Evolutionary conservation across 2,113 vertebrate genomes (phyloP).

Genomic region (Isichthys henryi): DNA sequence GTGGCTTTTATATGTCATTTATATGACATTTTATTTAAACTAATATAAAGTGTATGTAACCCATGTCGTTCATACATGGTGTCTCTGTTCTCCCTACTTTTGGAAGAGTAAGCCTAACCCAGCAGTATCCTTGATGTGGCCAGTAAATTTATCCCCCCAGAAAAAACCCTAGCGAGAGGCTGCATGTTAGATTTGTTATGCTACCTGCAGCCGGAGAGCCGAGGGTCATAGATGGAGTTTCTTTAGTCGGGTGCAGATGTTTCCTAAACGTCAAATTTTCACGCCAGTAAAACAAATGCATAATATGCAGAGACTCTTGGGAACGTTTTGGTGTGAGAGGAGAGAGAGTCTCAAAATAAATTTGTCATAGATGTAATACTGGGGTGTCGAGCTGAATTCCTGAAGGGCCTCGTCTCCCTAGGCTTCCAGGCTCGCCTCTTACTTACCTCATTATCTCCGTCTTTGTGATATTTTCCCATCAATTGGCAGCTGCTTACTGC

Average conservation of each 20-base stretch:
- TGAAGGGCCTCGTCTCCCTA: not conserved
- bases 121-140: not conserved
- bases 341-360: not conserved
- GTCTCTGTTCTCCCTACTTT: not conserved
- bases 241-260: not conserved
- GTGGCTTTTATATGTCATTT: not conserved
- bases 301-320: not conserved
- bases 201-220: not conserved
- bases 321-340: not conserved
- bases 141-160: not conserved
- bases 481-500: not conserved
- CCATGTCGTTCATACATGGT: not conserved
- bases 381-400: not conserved
- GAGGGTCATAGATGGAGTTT: not conserved
- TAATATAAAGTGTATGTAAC: not conserved
- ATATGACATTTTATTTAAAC: not conserved
- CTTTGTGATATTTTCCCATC: not conserved
- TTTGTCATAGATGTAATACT: constrained; percentile 5
- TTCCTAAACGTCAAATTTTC: not conserved
- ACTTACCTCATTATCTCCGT: not conserved
- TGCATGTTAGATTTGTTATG: not conserved
- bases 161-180: not conserved
- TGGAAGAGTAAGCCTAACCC: not conserved
- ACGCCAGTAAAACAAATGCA: not conserved
- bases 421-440: not conserved